Evolutionary conservation across 2,888 invertebrate species (phyloP).

Genomic region (Leptinotarsa haldemani): DNA sequence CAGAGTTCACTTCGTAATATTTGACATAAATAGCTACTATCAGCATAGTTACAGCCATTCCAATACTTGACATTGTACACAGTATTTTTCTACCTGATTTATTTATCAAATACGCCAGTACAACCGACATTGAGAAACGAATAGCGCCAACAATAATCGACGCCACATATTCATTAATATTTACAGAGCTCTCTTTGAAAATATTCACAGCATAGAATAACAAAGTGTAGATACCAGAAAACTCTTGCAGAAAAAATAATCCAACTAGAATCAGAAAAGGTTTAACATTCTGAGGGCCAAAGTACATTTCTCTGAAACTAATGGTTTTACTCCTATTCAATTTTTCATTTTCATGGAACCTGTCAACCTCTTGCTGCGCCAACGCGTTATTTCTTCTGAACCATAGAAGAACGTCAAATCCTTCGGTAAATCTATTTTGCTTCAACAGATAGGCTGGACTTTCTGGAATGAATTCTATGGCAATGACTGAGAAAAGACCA

Average conservation of each 20-base stretch:
- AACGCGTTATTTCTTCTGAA: conserved; percentile 72
- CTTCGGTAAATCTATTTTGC: conserved; percentile 70
- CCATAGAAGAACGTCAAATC: conserved; percentile 73
- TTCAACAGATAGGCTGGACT: conserved; percentile 77
- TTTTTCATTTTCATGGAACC: conserved; percentile 49
- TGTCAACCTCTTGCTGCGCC: conserved; percentile 74
- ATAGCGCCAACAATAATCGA: conserved; percentile 78
- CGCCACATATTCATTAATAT: conserved; percentile 74
- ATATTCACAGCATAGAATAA: conserved; percentile 79
- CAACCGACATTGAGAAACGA: conserved; percentile 74
- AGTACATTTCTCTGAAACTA: conserved; percentile 57
- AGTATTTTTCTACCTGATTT: conserved; percentile 73
- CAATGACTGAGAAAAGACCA: conserved; percentile 69
- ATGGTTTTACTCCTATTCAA: conserved; percentile 42
- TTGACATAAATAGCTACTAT: conserved; percentile 59
- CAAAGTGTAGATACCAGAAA: conserved; percentile 80
- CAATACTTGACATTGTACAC: conserved; percentile 73
- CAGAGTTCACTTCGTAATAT: conserved; percentile 59
- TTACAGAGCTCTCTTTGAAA: conserved; percentile 75
- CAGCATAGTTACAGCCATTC: conserved; percentile 75
- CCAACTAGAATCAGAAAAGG: conserved; percentile 75
- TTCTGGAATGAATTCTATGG: conserved; percentile 76
- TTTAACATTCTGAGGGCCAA: conserved; percentile 72
- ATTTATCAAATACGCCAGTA: conserved; percentile 76
- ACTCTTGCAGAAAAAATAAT: conserved; percentile 78